Percentiles rank a stretch among this genome's conserved stretches.
Evolutionary conservation across 2,113 vertebrate genomes (phyloP).

Genomic region (Numida meleagris): DNA sequence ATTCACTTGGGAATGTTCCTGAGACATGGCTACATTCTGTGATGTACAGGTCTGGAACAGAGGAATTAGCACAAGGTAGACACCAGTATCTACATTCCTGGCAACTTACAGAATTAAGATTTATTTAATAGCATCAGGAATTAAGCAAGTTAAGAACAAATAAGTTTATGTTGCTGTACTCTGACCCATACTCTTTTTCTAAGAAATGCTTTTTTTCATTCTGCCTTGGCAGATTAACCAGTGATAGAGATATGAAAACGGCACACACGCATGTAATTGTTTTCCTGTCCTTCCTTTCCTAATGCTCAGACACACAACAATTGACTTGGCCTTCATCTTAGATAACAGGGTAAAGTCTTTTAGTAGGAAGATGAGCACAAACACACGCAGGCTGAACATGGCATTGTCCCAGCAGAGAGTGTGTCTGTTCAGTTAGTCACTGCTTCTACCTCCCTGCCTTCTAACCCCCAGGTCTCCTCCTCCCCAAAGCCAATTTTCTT

Average conservation of each 20-base stretch:
- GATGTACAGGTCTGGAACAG: neutral
- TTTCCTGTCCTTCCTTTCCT: neutral
- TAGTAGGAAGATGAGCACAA: neutral
- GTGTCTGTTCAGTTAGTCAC: neutral
- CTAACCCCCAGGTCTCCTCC: neutral
- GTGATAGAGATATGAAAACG: neutral
- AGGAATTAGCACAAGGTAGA: neutral
- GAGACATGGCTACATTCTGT: neutral
- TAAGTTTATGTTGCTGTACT: neutral
- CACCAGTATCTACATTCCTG: neutral
- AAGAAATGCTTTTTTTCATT: neutral
- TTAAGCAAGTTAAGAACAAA: neutral
- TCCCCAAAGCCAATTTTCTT: neutral
- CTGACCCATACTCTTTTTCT: neutral
- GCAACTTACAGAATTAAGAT: neutral
- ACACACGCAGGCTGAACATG: neutral
- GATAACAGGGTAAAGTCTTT: neutral
- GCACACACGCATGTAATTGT: neutral
- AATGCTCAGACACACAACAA: neutral
- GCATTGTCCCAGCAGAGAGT: neutral
- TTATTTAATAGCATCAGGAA: neutral
- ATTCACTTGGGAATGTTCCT: neutral
- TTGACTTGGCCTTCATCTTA: neutral
- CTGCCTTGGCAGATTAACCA: neutral
- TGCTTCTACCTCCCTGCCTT: neutral